Percentiles rank a stretch among this genome's conserved stretches.
These are phyloP conservation scores for Agrochola lychnidis DNA, from an alignment of 2,888 invertebrate genomes.

Conservation along the genomic window DNA sequence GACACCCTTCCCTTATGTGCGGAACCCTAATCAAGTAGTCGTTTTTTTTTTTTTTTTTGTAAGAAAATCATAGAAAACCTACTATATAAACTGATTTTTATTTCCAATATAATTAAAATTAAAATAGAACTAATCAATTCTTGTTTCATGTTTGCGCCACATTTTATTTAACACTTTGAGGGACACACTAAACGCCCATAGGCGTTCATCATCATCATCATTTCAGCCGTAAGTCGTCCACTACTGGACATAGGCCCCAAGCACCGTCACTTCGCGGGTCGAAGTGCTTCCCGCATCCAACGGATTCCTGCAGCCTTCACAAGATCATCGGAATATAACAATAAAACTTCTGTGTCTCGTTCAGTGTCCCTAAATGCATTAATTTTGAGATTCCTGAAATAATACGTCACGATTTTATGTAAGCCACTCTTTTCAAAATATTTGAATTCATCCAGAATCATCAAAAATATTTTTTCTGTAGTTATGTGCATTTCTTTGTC, in stretches of 20 bases:
- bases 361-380: too few species aligned
- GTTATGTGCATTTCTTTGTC: slow-evolving; percentile 13
- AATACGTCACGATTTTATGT: slow-evolving; percentile 10
- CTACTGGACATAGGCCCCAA: too few species aligned
- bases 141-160: slow-evolving; percentile 1
- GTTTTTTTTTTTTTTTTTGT: too few species aligned
- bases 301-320: too few species aligned
- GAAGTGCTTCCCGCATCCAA: too few species aligned
- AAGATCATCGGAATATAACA: too few species aligned
- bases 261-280: too few species aligned
- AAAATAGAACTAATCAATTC: background rate
- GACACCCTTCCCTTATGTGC: background rate
- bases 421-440: background rate
- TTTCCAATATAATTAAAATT: background rate
- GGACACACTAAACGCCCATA: too few species aligned
- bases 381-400: slow-evolving; percentile 40
- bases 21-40: background rate
- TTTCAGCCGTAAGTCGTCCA: too few species aligned
- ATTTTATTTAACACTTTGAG: too few species aligned
- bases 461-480: background rate
- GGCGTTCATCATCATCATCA: too few species aligned
- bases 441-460: background rate
- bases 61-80: background rate
- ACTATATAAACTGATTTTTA: background rate
- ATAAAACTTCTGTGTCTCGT: too few species aligned